Conservation (phyloP, 1,140 invertebrate genomes). For the Euwallacea fornicatus region DNA sequence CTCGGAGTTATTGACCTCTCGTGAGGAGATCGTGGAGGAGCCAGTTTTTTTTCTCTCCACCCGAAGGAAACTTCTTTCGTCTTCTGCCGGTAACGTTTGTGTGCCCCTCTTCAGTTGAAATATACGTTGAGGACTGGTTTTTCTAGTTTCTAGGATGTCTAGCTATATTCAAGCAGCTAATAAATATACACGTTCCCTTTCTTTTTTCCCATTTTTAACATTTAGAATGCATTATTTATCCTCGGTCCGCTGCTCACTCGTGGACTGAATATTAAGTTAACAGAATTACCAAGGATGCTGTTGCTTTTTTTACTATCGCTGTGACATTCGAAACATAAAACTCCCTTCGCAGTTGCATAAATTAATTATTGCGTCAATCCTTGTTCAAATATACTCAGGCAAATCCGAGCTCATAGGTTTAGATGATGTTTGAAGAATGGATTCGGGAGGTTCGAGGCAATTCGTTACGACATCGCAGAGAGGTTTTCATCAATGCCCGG, state of each 20-base stretch:
- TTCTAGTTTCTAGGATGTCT: conserved; percentile 32
- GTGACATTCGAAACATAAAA: no score
- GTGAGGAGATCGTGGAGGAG: no score
- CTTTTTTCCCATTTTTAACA: conserved; percentile 20
- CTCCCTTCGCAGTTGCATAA: no score
- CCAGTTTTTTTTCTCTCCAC: no score
- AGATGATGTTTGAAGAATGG: no score
- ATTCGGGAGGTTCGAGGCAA: no score
- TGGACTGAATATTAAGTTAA: conserved; percentile 19
- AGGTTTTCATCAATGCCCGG: background rate
- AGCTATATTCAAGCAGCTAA: conserved; percentile 20
- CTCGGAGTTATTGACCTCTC: conserved; percentile 16
- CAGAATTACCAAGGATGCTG: conserved; percentile 13
- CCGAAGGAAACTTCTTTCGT: no score
- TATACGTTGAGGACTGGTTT: conserved; percentile 16
- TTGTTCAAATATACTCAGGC: no score
- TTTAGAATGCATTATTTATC: conserved; percentile 25
- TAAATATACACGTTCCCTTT: conserved; percentile 26
- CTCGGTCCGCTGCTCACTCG: conserved; percentile 1
- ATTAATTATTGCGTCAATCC: no score
- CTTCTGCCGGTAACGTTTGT: no score
- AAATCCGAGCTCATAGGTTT: no score
- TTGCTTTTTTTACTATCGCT: conserved; percentile 3
- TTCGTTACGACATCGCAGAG: background rate
- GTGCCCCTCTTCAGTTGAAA: no score